These are phyloP conservation scores for Goniozus legneri DNA, from an alignment of 1,140 invertebrate species.

Conservation along the genomic window DNA sequence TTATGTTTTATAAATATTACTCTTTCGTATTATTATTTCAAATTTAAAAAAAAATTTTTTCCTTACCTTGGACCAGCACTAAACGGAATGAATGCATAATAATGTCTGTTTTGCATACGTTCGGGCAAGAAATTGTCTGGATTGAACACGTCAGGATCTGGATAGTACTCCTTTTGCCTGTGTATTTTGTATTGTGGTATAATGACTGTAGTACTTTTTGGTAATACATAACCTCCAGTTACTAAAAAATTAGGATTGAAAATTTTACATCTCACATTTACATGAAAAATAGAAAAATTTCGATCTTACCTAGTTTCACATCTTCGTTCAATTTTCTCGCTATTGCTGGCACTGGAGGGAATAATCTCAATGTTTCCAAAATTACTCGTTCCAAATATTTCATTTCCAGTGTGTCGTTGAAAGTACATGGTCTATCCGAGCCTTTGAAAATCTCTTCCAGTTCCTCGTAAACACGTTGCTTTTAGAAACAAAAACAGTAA, in stretches of 20 bases:
- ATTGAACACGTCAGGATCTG: slow-evolving; percentile 81
- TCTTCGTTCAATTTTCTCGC: slow-evolving; percentile 70
- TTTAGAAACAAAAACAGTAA: slow-evolving; percentile 9
- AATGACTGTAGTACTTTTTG: slow-evolving; percentile 65
- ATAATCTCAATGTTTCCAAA: slow-evolving; percentile 72
- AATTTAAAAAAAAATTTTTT: no score
- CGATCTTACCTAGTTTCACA: slow-evolving; percentile 63
- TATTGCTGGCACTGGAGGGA: slow-evolving; percentile 78
- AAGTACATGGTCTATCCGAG: slow-evolving; percentile 69
- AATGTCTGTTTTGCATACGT: slow-evolving; percentile 71
- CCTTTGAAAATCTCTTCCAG: slow-evolving; percentile 73
- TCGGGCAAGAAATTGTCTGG: slow-evolving; percentile 91
- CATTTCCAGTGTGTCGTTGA: slow-evolving; percentile 77
- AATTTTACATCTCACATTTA: no score
- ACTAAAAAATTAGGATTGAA: slow-evolving; percentile 37
- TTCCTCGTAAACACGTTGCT: slow-evolving; percentile 59
- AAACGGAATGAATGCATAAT: slow-evolving; percentile 86
- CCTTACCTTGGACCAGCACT: slow-evolving; percentile 80
- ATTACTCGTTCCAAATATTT: slow-evolving; percentile 80
- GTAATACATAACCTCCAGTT: slow-evolving; percentile 59
- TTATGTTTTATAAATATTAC: no score
- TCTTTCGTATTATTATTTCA: no score
- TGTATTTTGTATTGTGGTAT: slow-evolving; percentile 72
- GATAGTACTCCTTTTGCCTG: slow-evolving; percentile 71
- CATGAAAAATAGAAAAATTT: slow-evolving; percentile 17